Evolutionary conservation across 2,797 vertebrate species (phyloP), one percentile per base, ranked within the genome.

Genomic region (Melanotaenia pygmaea): DNA sequence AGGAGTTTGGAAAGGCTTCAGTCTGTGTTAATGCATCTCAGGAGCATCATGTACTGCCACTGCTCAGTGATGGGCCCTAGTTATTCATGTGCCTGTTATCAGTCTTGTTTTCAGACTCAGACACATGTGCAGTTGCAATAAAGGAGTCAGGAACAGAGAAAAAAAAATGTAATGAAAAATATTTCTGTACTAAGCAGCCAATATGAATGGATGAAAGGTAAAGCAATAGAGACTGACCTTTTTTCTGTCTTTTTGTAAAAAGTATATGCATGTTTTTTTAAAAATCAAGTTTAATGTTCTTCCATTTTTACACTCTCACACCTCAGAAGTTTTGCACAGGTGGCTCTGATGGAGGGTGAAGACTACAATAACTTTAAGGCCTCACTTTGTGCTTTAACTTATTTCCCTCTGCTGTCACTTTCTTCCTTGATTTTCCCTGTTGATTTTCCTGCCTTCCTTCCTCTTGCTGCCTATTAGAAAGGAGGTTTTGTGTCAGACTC

Each of bases 11-110:
- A 92, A 76, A 87, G 81, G 71, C 89, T 88, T 86, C 68, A 80
- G 87, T 69, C 71, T 45, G 75, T 85, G 89, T 93, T 94, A 92
- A 94, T 94, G 91, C 83, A 92, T 88, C 94, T 94, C 93, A 80
- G 85, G 93, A 94, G 94, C 93, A 89, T 78, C 87, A 90, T 93
- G 92, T 93, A 72, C 93, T 68, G 78, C 74, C 72, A 77, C 74
- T 83, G 32, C 86, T 71, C 78, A 24, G 66, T 81, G 83, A 88
- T 83, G 73, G 77, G 58, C 63, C 65, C 72, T 77, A 65, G 82
- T 92, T 89, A 88, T 91, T 92, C 87, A 91, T 88, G 67, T 3
- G 74, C 66, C 91, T 88, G 90, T 92, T 91, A 90, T 89, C 85
- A 69, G 76, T 74, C 86, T 82, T 87, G 88, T 85, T 92, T 90